These are phyloP conservation scores for Vollenhovia emeryi DNA, from an alignment of 1,140 invertebrate species.

Conservation along the genomic window DNA sequence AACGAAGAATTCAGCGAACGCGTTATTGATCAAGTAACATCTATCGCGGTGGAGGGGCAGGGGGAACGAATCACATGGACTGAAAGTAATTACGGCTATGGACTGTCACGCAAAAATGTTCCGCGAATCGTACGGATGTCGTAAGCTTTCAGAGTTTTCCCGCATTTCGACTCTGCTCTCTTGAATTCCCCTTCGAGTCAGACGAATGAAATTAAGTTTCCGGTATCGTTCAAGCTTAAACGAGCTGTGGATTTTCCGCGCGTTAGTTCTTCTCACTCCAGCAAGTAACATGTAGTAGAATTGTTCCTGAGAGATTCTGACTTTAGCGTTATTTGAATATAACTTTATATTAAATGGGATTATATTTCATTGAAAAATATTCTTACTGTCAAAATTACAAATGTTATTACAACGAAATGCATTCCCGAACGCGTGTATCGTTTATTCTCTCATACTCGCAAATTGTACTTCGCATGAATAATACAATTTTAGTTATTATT, in stretches of 20 bases:
- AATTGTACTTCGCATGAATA: not conserved
- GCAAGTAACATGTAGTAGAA: slow-evolving; percentile 9
- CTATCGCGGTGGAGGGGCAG: not conserved
- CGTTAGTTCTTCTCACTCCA: slow-evolving; percentile 27
- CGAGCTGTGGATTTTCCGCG: slow-evolving; percentile 48
- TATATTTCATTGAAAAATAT: slow-evolving; percentile 2
- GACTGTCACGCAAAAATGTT: slow-evolving; percentile 60
- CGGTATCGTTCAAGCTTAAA: slow-evolving; percentile 45
- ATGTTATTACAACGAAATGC: not conserved
- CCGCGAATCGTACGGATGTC: slow-evolving; percentile 26
- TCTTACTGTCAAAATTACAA: not conserved
- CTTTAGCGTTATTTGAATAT: not conserved
- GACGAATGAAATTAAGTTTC: slow-evolving; percentile 64
- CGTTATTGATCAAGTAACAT: slow-evolving; percentile 42
- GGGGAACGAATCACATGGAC: slow-evolving; percentile 3
- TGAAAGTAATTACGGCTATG: slow-evolving; percentile 58
- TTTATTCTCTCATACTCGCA: not conserved
- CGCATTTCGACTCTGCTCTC: not conserved
- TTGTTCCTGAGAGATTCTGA: not conserved
- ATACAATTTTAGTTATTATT: slow-evolving; percentile 14
- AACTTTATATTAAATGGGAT: slow-evolving; percentile 1
- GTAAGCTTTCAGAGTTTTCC: slow-evolving; percentile 46
- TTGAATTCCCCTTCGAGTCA: slow-evolving; percentile 19
- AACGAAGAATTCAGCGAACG: not conserved
- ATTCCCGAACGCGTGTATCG: not conserved